These are phyloP conservation scores for Harpegnathos saltator DNA, from an alignment of 1,140 invertebrate species.

Conservation along the genomic window DNA sequence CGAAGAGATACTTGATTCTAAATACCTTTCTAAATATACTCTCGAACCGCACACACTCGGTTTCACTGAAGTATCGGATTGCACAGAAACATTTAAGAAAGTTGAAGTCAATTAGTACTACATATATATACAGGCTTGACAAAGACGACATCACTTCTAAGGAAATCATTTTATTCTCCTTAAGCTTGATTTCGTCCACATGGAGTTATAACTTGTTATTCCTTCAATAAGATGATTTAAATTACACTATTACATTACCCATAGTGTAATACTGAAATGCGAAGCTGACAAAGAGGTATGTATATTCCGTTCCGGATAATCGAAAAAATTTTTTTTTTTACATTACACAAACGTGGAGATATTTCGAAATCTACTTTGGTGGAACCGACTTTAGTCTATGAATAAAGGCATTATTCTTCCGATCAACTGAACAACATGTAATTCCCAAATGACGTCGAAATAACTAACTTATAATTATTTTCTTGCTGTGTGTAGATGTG, in stretches of 20 bases:
- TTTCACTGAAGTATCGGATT: constrained; percentile 10
- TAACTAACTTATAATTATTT: constrained; percentile 82
- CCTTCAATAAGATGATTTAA: constrained; percentile 72
- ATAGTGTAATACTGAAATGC: constrained; percentile 76
- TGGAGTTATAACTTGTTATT: constrained; percentile 72
- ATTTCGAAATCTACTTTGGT: constrained; percentile 72
- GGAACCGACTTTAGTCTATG: constrained; percentile 62
- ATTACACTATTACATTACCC: constrained; percentile 75
- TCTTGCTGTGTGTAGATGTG: constrained; percentile 47
- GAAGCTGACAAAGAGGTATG: constrained; percentile 73
- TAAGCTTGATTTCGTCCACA: constrained; percentile 72
- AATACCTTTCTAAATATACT: too few relatives aligned
- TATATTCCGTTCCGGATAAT: constrained; percentile 67
- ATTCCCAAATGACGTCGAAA: constrained; percentile 69
- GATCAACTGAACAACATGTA: constrained; percentile 57
- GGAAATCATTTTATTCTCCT: constrained; percentile 74
- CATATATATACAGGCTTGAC: background rate
- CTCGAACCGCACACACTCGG: background rate
- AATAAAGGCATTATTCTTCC: constrained; percentile 48
- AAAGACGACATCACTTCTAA: constrained; percentile 56
- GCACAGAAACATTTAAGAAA: constrained; percentile 25
- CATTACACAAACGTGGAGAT: constrained; percentile 63
- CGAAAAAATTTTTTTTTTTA: constrained; percentile 59
- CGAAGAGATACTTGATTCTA: too few relatives aligned
- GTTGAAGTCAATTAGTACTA: background rate